Evolutionary conservation across 2,113 vertebrate genomes (phyloP).

Genomic region (Entelurus aequoreus): DNA sequence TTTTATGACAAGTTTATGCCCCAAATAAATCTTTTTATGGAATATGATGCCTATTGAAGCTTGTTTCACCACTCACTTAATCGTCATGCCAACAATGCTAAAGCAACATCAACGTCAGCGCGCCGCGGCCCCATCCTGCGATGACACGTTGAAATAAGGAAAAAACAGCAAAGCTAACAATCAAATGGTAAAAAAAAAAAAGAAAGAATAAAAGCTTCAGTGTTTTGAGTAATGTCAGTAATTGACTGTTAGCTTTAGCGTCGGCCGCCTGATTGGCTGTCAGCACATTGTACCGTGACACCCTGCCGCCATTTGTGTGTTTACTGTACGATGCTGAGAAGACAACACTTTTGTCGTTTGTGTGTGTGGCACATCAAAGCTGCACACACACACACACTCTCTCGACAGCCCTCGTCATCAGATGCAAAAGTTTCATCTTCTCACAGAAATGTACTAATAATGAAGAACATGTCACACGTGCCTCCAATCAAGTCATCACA

Average conservation of each 20-base stretch:
- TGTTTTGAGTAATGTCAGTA: slow-evolving; percentile 68
- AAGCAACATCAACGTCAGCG: background rate
- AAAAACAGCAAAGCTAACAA: slow-evolving; percentile 21
- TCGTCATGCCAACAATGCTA: background rate
- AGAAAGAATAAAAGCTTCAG: slow-evolving; percentile 47
- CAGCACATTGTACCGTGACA: slow-evolving; percentile 48
- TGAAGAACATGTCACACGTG: slow-evolving; percentile 2
- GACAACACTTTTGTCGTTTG: slow-evolving; percentile 37
- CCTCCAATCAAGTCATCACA: background rate
- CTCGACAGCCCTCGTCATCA: slow-evolving; percentile 58
- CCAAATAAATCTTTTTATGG: background rate
- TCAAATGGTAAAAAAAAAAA: background rate
- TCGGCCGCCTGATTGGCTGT: slow-evolving; percentile 57
- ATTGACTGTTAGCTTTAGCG: slow-evolving; percentile 55
- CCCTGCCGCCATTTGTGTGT: slow-evolving; percentile 14
- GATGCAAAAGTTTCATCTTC: slow-evolving; percentile 15
- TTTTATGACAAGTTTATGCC: background rate
- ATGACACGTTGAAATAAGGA: slow-evolving; percentile 11
- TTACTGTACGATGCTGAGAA: slow-evolving; percentile 46
- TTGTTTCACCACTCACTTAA: background rate
- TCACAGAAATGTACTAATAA: slow-evolving; percentile 9
- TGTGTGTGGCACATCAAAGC: slow-evolving; percentile 62
- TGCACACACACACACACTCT: slow-evolving; percentile 23
- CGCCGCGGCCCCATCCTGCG: slow-evolving; percentile 1
- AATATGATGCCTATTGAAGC: too few species aligned